These are phyloP conservation scores for Drosophila athabasca DNA, from an alignment of 1,140 invertebrate genomes.

Conservation along the genomic window DNA sequence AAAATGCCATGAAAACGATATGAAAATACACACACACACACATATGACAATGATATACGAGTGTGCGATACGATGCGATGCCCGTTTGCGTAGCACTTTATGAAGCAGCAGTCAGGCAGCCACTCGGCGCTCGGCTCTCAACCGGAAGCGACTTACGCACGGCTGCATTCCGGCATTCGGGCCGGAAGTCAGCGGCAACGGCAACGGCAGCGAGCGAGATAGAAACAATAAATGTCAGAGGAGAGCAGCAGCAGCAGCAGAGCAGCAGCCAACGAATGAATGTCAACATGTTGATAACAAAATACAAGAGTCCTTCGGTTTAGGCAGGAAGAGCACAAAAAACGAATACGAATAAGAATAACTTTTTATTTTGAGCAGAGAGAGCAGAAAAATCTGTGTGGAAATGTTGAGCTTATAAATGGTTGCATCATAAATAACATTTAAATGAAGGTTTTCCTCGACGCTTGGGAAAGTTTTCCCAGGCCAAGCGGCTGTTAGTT, in stretches of 20 bases:
- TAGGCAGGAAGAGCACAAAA: conserved; percentile 20
- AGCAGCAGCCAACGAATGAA: conserved; percentile 55
- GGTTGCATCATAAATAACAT: conserved; percentile 36
- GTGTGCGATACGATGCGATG: not conserved
- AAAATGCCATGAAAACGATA: conserved; percentile 51
- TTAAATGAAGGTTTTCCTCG: not conserved
- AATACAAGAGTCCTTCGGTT: conserved; percentile 34
- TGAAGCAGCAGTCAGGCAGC: conserved; percentile 6
- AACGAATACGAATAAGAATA: conserved; percentile 8
- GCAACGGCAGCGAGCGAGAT: conserved; percentile 2
- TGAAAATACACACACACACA: conserved; percentile 38
- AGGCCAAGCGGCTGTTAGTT: too few relatives aligned
- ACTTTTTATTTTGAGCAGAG: conserved; percentile 38
- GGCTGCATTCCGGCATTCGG: conserved; percentile 64
- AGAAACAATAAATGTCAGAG: conserved; percentile 7
- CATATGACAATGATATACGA: conserved; percentile 63
- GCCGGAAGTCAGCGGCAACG: conserved; percentile 56
- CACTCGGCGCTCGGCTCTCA: conserved; percentile 40
- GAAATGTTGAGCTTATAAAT: conserved; percentile 6
- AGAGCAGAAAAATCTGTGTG: conserved; percentile 7
- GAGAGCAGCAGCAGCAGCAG: not conserved
- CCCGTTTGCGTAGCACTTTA: conserved; percentile 36
- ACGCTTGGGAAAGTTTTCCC: too few relatives aligned
- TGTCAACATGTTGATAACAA: conserved; percentile 80
- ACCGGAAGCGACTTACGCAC: conserved; percentile 73